Evolutionary conservation across 2,113 vertebrate genomes (phyloP), one percentile per base, ranked within the genome.

Genomic region (Ameiurus melas): DNA sequence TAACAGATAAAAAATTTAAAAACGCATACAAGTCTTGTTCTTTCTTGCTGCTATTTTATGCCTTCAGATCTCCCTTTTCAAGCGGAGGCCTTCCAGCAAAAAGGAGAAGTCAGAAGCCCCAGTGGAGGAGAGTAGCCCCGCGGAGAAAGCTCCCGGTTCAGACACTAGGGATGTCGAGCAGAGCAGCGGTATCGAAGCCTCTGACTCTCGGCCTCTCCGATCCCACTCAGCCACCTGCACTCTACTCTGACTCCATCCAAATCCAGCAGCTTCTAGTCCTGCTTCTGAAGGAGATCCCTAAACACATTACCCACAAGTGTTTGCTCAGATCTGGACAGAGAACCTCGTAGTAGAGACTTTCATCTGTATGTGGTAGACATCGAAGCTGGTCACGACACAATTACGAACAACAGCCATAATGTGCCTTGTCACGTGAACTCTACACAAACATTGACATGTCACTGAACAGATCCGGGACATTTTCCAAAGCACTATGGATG

Each of bases 21-120:
- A 60, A 33, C 33, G 13, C 30, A 84, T 51, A 47, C 12, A 84
- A 17, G 39, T 39, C 1, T 53, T 25, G 2, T 53, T 84, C 8
- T 66, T 30, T 84, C 16, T 47, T 64, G 4, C 36, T 27, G 33
- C 22, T 13, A 53, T 64, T 82, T 62, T 64, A 64, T 43, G 43
- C 60, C n/a, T 71, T 82, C 90, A 96, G 95, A 90, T 93, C 16
- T 94, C 92, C n/a, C 77, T 95, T 84, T 95, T 96, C 91, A 92
- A 94, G 20, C 92, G 91, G 36, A 89, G 92, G 79, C 94, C 94
- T 82, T 91, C 77, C 83, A 92, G 90, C 90, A 90, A 88, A 71
- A 86, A n/a, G 6, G 86, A 78, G 57, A 83, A 53, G 58, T 89
- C 62, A n/a, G 84, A 88, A 39, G 27, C 80, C 73, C 84, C 66